Percentiles rank a stretch among this genome's conserved stretches.
These are phyloP conservation scores for Coluber constrictor DNA, from an alignment of 2,797 vertebrate genomes.

Conservation along the genomic window DNA sequence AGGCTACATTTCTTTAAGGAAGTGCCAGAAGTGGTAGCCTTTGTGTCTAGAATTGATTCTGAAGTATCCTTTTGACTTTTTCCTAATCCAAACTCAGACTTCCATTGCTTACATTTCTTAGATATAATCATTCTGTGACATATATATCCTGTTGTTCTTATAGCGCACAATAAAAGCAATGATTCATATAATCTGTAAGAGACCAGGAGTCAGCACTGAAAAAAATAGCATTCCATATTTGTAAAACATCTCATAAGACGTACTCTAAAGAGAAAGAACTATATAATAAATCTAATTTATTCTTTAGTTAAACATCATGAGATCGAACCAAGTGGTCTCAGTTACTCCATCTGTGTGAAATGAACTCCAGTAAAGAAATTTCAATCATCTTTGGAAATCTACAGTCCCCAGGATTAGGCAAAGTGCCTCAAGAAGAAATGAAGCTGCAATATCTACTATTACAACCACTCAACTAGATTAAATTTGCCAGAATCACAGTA, in stretches of 20 bases:
- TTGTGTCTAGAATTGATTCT: neutral
- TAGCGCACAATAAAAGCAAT: neutral
- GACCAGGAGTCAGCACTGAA: neutral
- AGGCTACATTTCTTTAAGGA: neutral
- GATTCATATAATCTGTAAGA: neutral
- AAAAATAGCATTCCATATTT: neutral
- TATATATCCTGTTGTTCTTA: neutral
- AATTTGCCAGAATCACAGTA: constrained; percentile 3
- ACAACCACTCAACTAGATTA: constrained; percentile 14
- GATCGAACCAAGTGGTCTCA: neutral
- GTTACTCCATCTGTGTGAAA: neutral
- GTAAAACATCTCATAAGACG: neutral
- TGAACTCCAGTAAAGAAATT: neutral
- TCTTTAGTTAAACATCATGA: neutral
- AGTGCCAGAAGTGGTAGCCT: neutral
- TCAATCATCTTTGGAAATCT: neutral
- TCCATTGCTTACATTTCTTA: neutral
- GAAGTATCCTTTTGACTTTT: neutral
- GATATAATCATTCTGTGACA: neutral
- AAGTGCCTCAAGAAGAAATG: neutral
- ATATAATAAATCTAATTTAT: neutral
- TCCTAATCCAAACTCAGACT: neutral
- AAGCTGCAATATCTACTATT: constrained; percentile 22
- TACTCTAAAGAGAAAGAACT: neutral
- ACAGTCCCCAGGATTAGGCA: neutral